These are phyloP conservation scores for Clarias pachynema DNA, from an alignment of 2,797 vertebrate species.

Conservation along the genomic window DNA sequence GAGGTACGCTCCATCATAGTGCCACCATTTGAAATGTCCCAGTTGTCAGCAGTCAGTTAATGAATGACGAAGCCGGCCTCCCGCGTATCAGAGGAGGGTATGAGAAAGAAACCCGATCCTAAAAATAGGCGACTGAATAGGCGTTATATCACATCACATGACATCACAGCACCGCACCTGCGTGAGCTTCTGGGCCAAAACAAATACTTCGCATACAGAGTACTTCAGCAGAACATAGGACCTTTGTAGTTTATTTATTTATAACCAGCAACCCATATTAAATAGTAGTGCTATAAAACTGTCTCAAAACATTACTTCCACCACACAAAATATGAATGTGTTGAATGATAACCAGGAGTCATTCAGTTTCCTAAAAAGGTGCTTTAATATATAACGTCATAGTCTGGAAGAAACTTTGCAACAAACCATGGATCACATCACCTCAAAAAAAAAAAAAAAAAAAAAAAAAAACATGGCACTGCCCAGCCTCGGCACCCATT, in stretches of 20 bases:
- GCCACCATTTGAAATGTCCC: constrained; percentile 14
- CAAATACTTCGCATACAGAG: neutral
- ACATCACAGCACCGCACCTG: neutral
- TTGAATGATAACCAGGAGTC: neutral
- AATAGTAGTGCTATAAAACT: neutral
- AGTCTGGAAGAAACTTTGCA: constrained; percentile 62
- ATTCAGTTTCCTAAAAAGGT: constrained; percentile 68
- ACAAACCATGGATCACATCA: constrained; percentile 59
- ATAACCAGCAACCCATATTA: neutral
- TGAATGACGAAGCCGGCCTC: constrained; percentile 8
- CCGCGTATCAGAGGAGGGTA: too few species aligned
- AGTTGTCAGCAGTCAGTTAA: constrained; percentile 28
- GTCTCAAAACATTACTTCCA: neutral
- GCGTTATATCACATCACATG: neutral
- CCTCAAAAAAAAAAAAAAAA: constrained; percentile 37
- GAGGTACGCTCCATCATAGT: neutral
- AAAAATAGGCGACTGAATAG: neutral
- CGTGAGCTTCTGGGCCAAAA: neutral
- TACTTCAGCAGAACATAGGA: neutral
- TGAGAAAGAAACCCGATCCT: neutral
- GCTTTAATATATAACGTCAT: constrained; percentile 75
- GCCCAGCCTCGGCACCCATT: constrained; percentile 49
- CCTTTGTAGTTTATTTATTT: neutral
- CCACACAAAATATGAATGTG: neutral
- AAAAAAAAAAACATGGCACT: constrained; percentile 54